Conservation (phyloP, 30 jellyfish, hydroid and myxozoan genomes). For the Chrysaora quinquecirrha region DNA sequence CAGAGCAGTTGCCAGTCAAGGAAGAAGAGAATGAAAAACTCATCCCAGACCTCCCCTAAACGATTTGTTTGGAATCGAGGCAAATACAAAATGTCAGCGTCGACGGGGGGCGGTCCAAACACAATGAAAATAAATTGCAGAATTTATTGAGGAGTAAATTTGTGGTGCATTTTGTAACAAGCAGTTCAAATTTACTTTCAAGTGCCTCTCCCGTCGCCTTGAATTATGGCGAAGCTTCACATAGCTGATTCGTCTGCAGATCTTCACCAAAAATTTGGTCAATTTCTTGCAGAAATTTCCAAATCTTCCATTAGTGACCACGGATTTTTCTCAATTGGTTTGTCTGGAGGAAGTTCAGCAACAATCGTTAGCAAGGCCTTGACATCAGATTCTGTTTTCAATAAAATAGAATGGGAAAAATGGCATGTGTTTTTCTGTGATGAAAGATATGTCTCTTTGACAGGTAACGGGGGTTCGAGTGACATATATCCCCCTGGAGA, state of each 20-base stretch:
- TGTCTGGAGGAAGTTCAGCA: conserved; percentile 99
- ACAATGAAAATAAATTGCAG: too few relatives aligned
- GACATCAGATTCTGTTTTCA: conserved; percentile 1
- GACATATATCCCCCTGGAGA: conserved; percentile 1
- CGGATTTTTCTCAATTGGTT: conserved; percentile 83
- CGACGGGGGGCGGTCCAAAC: too few relatives aligned
- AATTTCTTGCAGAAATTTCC: conserved; percentile 38
- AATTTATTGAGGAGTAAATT: too few relatives aligned
- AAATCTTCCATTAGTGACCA: conserved; percentile 57
- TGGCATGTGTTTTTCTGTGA: conserved; percentile 93
- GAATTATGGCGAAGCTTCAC: neutral
- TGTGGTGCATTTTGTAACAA: too few relatives aligned
- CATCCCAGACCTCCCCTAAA: too few relatives aligned
- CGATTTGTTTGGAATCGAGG: too few relatives aligned
- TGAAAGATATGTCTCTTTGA: conserved; percentile 76
- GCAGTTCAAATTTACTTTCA: too few relatives aligned
- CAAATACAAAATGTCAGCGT: too few relatives aligned
- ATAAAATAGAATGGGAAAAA: conserved; percentile 58
- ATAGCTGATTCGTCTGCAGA: neutral
- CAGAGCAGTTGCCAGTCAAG: too few relatives aligned
- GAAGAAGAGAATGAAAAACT: too few relatives aligned
- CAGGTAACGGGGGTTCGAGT: conserved; percentile 34
- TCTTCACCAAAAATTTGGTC: conserved; percentile 23
- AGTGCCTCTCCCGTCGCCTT: too few relatives aligned
- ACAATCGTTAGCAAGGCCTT: conserved; percentile 71